Conservation (phyloP, 2,797 vertebrate species). For the Iguana delicatissima region DNA sequence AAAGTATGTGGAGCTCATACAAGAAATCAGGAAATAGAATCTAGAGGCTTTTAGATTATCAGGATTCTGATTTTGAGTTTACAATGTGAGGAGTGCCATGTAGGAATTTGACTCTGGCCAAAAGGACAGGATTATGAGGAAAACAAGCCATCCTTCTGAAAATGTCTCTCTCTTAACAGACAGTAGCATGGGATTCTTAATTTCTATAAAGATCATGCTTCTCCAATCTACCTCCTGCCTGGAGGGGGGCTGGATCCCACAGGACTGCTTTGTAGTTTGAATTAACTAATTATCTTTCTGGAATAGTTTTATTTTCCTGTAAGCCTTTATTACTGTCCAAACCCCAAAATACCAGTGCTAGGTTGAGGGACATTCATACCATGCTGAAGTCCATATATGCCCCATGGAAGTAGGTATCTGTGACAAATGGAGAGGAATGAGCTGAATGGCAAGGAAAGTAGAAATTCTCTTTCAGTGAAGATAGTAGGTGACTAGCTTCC, state of each 20-base stretch:
- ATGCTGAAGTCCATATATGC: not conserved
- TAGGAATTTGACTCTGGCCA: not conserved
- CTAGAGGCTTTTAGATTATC: not conserved
- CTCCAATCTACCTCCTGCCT: too few species aligned
- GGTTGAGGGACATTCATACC: not conserved
- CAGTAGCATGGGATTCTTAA: not conserved
- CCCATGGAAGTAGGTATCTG: not conserved
- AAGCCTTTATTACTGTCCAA: not conserved
- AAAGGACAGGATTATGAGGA: not conserved
- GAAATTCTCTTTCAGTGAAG: too few species aligned
- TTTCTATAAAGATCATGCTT: too few species aligned
- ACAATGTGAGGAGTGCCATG: not conserved
- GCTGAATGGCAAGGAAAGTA: too few species aligned
- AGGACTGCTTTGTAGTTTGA: not conserved
- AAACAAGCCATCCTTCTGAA: not conserved
- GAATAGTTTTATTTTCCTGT: not conserved
- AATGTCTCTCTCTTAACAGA: not conserved
- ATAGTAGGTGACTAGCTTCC: too few species aligned
- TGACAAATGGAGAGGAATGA: too few species aligned
- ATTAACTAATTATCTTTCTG: not conserved
- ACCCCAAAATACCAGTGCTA: not conserved
- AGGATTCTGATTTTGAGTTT: not conserved
- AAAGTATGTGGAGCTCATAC: constrained; percentile 33
- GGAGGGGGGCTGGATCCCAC: not conserved
- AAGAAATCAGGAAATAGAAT: constrained; percentile 57